phyloP scores from a whole-genome alignment of 2,113 vertebrate species.

The Cyanoderma ruficeps region DNA sequence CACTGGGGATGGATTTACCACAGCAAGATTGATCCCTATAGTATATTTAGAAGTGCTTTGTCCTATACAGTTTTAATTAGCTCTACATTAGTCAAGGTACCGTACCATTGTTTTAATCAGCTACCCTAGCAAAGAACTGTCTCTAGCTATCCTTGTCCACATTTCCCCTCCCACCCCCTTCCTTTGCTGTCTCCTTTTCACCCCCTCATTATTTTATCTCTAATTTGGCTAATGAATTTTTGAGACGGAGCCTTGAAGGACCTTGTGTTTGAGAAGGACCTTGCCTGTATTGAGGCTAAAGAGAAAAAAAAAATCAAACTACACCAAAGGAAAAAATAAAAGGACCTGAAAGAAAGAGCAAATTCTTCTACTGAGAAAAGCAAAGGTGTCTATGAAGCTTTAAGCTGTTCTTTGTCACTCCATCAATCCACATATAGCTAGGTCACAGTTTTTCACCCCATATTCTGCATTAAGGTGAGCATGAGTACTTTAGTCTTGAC shows the following conservation, averaged over 20 bases:
- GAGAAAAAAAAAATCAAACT: fast-evolving
- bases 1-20: constrained; percentile 35
- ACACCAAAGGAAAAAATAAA: not conserved
- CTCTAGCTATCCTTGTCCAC: not conserved
- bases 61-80: constrained; percentile 58
- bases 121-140: not conserved
- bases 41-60: constrained; percentile 50
- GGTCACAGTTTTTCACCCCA: not conserved
- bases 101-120: constrained; percentile 26
- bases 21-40: constrained; percentile 23
- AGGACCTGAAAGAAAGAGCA: not conserved
- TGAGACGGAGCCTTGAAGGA: not conserved
- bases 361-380: not conserved
- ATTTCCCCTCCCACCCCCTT: not conserved
- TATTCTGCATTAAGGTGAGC: not conserved
- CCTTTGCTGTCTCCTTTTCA: not conserved
- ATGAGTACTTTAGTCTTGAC: not conserved
- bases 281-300: not conserved
- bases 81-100: constrained; percentile 52
- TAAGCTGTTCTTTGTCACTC: not conserved
- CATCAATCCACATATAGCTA: not conserved
- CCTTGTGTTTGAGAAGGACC: constrained; percentile 18
- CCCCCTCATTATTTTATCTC: constrained; percentile 26
- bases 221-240: constrained; percentile 43
- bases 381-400: not conserved